These are phyloP conservation scores for Ceratitis capitata DNA, from an alignment of 1,140 invertebrate genomes.

Conservation along the genomic window DNA sequence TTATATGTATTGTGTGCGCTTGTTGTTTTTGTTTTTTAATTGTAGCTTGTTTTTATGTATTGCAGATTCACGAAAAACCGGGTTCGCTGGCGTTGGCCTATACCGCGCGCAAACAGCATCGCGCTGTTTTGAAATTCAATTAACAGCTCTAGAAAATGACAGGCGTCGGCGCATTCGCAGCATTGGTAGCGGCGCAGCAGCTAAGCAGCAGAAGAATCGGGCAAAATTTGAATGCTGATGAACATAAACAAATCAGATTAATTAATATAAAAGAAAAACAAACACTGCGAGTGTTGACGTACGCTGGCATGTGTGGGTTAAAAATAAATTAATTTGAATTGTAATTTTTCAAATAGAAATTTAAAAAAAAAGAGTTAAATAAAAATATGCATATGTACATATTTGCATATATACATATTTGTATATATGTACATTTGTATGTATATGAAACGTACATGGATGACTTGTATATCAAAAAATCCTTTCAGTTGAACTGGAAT, in stretches of 20 bases:
- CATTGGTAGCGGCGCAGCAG: background rate
- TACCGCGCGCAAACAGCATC: background rate
- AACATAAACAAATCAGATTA: background rate
- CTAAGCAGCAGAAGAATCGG: background rate
- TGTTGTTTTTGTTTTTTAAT: no score
- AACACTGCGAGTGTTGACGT: background rate
- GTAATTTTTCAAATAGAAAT: no score
- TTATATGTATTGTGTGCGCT: background rate
- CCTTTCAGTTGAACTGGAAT: no score
- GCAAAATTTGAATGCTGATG: background rate
- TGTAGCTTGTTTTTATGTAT: background rate
- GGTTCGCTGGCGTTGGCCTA: background rate
- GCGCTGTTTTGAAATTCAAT: background rate
- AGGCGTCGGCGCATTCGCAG: background rate
- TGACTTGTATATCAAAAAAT: no score
- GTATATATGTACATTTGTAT: no score
- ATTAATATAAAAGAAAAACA: background rate
- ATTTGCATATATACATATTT: no score
- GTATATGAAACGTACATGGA: no score
- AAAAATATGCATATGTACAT: no score
- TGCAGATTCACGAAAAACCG: background rate
- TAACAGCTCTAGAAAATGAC: slow-evolving; percentile 13
- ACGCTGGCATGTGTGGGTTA: background rate
- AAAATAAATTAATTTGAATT: background rate
- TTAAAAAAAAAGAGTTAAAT: no score